A percentile compares a stretch with the other conserved stretches of the same genome.
Evolutionary conservation across 2,888 invertebrate genomes (phyloP).

Genomic region (Caenorhabditis sinica): DNA sequence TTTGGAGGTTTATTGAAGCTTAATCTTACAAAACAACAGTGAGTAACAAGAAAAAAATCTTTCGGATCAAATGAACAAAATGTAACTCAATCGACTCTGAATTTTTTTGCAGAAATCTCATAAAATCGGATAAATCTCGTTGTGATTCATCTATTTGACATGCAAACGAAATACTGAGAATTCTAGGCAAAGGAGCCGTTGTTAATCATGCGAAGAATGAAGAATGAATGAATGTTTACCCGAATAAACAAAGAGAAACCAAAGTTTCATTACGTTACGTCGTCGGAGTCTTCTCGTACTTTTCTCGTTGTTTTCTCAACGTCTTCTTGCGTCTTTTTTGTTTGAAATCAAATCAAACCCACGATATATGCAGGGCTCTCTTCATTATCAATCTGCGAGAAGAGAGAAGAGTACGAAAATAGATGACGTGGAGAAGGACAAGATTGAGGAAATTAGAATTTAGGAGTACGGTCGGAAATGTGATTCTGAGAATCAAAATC

Average conservation of each 20-base stretch:
- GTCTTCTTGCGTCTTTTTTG: neutral
- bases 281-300: conserved; percentile 9
- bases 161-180: neutral
- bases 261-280: conserved; percentile 49
- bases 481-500: conserved; percentile 33
- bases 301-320: conserved; percentile 19
- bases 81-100: neutral
- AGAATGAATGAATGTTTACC: conserved; percentile 14
- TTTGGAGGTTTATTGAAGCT: no score
- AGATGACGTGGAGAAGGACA: conserved; percentile 44
- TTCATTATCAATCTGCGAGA: conserved; percentile 19
- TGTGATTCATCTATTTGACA: conserved; percentile 12
- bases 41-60: neutral
- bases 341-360: conserved; percentile 45
- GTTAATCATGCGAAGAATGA: conserved; percentile 32
- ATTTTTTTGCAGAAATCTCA: neutral
- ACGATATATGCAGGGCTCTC: neutral
- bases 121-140: neutral
- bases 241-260: conserved; percentile 37
- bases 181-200: conserved; percentile 1
- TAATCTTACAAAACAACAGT: neutral
- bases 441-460: conserved; percentile 22
- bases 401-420: conserved; percentile 43
- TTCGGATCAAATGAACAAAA: neutral
- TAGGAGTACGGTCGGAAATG: conserved; percentile 59